phyloP scores from a whole-genome alignment of 2,113 vertebrate species.

The Pagrus major region DNA sequence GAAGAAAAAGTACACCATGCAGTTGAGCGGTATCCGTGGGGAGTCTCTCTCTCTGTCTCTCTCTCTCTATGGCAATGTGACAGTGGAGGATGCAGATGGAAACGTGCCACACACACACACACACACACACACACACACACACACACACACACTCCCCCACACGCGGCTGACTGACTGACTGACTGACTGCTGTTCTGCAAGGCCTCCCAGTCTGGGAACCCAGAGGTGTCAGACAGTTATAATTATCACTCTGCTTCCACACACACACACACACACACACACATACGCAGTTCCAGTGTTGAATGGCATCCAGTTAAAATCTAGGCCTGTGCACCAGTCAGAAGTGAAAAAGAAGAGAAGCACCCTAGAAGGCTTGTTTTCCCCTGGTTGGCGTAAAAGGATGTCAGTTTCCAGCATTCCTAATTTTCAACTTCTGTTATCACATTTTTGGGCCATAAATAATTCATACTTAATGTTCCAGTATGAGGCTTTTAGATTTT shows the following conservation, averaged over 20 bases:
- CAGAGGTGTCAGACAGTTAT: slow-evolving; percentile 80
- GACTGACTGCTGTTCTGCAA: slow-evolving; percentile 71
- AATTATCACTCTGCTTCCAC: slow-evolving; percentile 74
- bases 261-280: slow-evolving; percentile 39
- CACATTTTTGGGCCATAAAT: slow-evolving; percentile 67
- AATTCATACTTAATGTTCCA: slow-evolving; percentile 66
- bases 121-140: slow-evolving; percentile 19
- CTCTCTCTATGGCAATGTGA: slow-evolving; percentile 58
- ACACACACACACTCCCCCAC: slow-evolving; percentile 35
- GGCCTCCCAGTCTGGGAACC: slow-evolving; percentile 74
- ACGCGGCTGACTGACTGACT: slow-evolving; percentile 48
- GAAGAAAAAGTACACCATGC: slow-evolving; percentile 44
- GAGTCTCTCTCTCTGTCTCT: slow-evolving; percentile 56
- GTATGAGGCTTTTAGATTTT: slow-evolving; percentile 46
- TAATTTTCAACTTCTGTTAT: slow-evolving; percentile 72
- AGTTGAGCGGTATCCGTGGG: slow-evolving; percentile 50
- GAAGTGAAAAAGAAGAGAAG: slow-evolving; percentile 43
- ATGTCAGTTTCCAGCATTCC: slow-evolving; percentile 66
- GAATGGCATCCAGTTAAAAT: slow-evolving; percentile 70
- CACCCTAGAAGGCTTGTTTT: slow-evolving; percentile 53
- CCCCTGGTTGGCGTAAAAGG: slow-evolving; percentile 45
- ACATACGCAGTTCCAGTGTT: slow-evolving; percentile 38
- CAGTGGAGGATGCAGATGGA: slow-evolving; percentile 62
- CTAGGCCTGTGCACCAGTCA: slow-evolving; percentile 51
- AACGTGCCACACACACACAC: slow-evolving; percentile 17